Evolutionary conservation across 1,140 invertebrate species (phyloP).

Genomic region (Drosophila oshimai): DNA sequence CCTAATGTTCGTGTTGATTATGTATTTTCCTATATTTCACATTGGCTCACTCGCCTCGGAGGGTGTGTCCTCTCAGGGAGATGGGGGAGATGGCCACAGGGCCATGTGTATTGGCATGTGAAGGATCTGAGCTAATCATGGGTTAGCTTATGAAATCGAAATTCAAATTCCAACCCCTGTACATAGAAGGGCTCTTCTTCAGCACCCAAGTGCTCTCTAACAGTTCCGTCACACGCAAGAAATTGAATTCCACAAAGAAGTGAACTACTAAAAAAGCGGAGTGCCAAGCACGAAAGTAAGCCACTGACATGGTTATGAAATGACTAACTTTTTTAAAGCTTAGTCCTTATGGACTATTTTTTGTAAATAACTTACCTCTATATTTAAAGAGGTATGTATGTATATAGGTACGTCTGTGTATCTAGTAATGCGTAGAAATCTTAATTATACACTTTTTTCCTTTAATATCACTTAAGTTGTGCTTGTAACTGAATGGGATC

Average conservation of each 20-base stretch:
- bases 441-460: too few species aligned
- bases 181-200: conserved; percentile 26
- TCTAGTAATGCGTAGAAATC: too few species aligned
- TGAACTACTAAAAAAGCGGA: neutral
- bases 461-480: too few species aligned
- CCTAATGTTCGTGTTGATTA: conserved; percentile 75
- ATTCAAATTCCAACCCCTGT: conserved; percentile 42
- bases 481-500: too few species aligned
- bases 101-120: conserved; percentile 12
- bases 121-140: conserved; percentile 63
- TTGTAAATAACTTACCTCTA: too few species aligned
- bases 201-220: conserved; percentile 31
- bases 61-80: conserved; percentile 41
- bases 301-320: neutral
- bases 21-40: conserved; percentile 45
- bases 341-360: too few species aligned
- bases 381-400: too few species aligned
- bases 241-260: neutral
- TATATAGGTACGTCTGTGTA: too few species aligned
- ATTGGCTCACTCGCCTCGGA: conserved; percentile 5
- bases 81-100: neutral
- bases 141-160: conserved; percentile 62
- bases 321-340: neutral
- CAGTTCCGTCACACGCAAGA: conserved; percentile 26
- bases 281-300: neutral